Evolutionary conservation across 2,113 vertebrate genomes (phyloP), one percentile per base, ranked within the genome.

Genomic region (Phaetusa simplex): DNA sequence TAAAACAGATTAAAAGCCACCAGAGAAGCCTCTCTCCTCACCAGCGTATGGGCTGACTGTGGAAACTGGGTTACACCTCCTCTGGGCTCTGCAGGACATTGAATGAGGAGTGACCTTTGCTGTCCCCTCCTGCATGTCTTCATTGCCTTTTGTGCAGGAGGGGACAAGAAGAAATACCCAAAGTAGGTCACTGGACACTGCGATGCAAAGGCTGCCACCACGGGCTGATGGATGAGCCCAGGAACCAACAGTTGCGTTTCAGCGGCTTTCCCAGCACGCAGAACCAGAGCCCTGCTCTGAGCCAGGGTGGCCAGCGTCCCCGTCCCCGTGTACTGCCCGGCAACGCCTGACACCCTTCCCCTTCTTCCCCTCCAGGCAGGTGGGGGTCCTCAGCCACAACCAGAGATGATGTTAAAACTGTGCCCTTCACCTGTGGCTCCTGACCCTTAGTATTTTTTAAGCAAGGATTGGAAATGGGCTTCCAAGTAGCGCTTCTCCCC

Each of bases 231-330:
- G 4, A 88, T 47, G 85, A 56, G 88, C 12, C 43, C 9, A 3
- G 34, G 36, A 42, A 38, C 0, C 1, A 23, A 16, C 21, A 13
- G 29, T 12, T 5, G 1, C 1, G 0, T 32, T 21, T 20, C 0
- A 0, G 76, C 11, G 9, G 56, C 40, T 72, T 52, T 45, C n/a
- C 49, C 47, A 58, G 74, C 0, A 1, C 13, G 18, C 36, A 17
- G 7, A 53, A 52, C 0, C 11, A 72, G 79, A 73, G 40, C 59
- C 26, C 52, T 11, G 56, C 93, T 81, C 40, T 3, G 14, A 74
- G 47, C 32, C 0, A 0, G 29, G 36, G 24, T 21, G 58, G 67
- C 47, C 32, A 22, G 32, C 1, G 3, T 34, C 47, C n/a, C 43
- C 3, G 4, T 30, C 18, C 53, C 32, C 11, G 38, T 18, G 11